phyloP scores from a whole-genome alignment of 2,888 invertebrate species.

The Halocaridina rubra region DNA sequence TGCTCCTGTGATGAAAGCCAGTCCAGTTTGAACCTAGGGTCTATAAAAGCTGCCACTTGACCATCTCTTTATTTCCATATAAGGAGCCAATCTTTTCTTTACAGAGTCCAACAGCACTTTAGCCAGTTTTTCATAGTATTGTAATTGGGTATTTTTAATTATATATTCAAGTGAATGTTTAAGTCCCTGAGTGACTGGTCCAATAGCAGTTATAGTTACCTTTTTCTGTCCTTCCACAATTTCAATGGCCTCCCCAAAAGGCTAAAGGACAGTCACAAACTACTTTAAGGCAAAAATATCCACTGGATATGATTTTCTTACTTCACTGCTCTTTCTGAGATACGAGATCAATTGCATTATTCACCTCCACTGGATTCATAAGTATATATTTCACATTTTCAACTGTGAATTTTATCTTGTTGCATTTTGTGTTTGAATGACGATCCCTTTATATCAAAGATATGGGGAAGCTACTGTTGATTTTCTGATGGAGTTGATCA shows the following conservation, averaged over 20 bases:
- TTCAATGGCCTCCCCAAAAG: neutral
- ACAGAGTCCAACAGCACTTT: neutral
- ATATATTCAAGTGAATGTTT: neutral
- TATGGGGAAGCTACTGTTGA: neutral
- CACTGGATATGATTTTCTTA: neutral
- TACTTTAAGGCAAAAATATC: neutral
- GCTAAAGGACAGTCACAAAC: neutral
- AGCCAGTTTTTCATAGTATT: neutral
- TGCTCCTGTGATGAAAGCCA: neutral
- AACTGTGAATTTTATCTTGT: neutral
- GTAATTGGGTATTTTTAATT: neutral
- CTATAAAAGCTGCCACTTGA: neutral
- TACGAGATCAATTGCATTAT: neutral
- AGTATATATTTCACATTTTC: no score
- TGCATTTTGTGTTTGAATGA: neutral
- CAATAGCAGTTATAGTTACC: no score
- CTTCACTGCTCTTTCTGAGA: neutral
- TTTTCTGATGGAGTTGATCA: neutral
- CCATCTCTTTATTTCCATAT: no score
- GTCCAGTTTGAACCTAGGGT: neutral
- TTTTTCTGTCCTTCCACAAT: conserved; percentile 1
- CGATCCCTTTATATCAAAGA: neutral
- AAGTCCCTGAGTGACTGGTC: neutral
- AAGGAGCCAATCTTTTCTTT: neutral
- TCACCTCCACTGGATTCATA: neutral